Base-by-base conservation (phyloP, 2,113 vertebrate genomes). In the Trogon melanurus region DNA sequence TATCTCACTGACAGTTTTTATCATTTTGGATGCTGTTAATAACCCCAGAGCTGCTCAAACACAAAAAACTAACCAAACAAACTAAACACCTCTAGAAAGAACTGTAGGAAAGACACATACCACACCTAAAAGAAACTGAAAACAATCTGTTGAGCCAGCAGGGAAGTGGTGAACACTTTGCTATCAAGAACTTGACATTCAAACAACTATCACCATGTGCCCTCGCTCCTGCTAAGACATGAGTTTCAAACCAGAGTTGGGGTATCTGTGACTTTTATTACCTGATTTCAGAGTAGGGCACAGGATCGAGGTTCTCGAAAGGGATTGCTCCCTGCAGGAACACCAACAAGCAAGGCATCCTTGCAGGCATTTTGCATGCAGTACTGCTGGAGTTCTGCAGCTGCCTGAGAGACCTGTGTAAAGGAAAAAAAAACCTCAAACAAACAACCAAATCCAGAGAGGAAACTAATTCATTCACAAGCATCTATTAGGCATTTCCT, bases 301-400 rank as follows among this genome's bases (percentile, higher is more conserved):
- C 99, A 99, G 95, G 99, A 99, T 44, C 99, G 97, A 8, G 98
- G 99, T 45, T 99, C 99, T 71, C 99, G 98, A 97, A 99, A 99
- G 71, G 99, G 99, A 96, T 99, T 99, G 98, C 99, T 99, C 84
- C 99, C 99, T 0, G 99, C 98, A 15, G 99, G 99, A 56, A 99
- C 98, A 2, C 99, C 99, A 1, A 99, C 98, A 92, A 99, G 98
- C 93, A 99, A 96, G 41, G 99, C 99, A 20, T 99, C 99, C 97
- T 99, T 99, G 89, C 98, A 98, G 51, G 99, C 99, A 3, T 99
- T 99, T 96, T 99, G 99, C 95, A 99, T 98, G 91, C 99, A 99
- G 91, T 99, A 99, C 96, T 99, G 99, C 85, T 99, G 99, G 26
- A 99, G 99, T 89, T 99, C 99, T 36, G 98, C 98, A 23, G 99